Base-by-base conservation (phyloP, 2,888 invertebrate genomes). In the Drosophila mettleri region DNA sequence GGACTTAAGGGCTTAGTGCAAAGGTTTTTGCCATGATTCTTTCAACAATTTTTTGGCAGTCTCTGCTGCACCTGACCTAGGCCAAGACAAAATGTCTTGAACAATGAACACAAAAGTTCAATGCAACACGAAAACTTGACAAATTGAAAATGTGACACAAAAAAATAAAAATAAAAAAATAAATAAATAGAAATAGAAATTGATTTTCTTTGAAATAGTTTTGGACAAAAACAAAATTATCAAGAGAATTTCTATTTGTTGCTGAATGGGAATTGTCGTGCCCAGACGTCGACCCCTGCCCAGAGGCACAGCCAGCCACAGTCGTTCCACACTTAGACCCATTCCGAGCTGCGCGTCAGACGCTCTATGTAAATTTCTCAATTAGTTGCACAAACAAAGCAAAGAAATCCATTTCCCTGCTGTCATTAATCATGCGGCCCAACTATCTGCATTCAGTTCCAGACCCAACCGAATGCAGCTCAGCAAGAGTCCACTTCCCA, bases 381-480 rank as follows among this genome's bases (percentile, higher is more conserved):
- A 80, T 85, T 87, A 87, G 86, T 67, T 85, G 82, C 79, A 81
- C 69, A 60, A 78, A 74, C 79, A 75, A 68, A 64, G 63, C 73
- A 72, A 72, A 55, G 67, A 65, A 69, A 69, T 59, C 45, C 75
- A 69, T 80, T 80, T 76, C 45, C 57, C 54, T 38, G 65, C 41
- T 61, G 52, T 75, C 77, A 77, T 77, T 77, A 77, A 77, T 77
- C 77, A 77, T 71, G 43, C 48, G 38, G 51, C 60, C 54, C 60
- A 68, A 74, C 69, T 60, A 74, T 75, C 48, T 41, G 38, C 29
- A 45, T 46, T 45, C 45, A 33, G 20, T 33, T 46, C 58, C 48
- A 55, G 20, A 48, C 45, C 46, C 52, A 72, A 53, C 43, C 46
- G 18, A 73, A 48, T 55, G 52, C 52, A 52, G 51, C 79, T 79